Conservation (phyloP, 2,888 invertebrate genomes). For the Ectemnius lituratus region DNA sequence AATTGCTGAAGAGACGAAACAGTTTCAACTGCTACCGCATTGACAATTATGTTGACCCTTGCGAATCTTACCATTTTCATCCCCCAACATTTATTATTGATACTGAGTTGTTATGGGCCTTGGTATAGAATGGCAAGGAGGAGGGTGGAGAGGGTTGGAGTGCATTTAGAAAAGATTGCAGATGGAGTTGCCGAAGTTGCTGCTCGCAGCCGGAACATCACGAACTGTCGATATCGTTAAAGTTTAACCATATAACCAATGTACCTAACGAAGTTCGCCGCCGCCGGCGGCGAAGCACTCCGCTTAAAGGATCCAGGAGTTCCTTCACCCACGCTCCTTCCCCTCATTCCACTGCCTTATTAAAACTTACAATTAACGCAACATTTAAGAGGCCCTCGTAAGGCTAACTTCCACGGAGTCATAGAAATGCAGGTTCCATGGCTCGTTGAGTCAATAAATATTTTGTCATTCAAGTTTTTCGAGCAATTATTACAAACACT, state of each 20-base stretch:
- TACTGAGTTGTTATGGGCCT: no score
- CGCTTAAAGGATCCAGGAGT: neutral
- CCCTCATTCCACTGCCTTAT: neutral
- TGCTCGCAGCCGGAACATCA: no score
- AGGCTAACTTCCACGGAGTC: neutral
- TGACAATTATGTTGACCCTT: constrained; percentile 43
- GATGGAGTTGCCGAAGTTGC: no score
- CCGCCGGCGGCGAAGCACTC: neutral
- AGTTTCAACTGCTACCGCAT: constrained; percentile 56
- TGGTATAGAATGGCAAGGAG: no score
- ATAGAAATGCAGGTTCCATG: neutral
- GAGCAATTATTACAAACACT: no score
- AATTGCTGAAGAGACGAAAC: constrained; percentile 55
- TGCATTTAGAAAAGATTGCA: no score
- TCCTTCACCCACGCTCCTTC: neutral
- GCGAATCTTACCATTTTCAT: no score
- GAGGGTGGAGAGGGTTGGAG: no score
- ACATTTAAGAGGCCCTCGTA: neutral
- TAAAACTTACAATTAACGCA: constrained; percentile 10
- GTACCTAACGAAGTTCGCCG: neutral
- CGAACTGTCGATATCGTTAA: constrained; percentile 7
- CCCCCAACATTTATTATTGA: no score
- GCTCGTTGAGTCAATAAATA: no score
- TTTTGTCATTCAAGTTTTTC: no score
- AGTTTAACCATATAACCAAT: constrained; percentile 5